Percentiles rank a stretch among this genome's conserved stretches.
phyloP scores from a whole-genome alignment of 2,113 vertebrate species.

The Fulica atra region DNA sequence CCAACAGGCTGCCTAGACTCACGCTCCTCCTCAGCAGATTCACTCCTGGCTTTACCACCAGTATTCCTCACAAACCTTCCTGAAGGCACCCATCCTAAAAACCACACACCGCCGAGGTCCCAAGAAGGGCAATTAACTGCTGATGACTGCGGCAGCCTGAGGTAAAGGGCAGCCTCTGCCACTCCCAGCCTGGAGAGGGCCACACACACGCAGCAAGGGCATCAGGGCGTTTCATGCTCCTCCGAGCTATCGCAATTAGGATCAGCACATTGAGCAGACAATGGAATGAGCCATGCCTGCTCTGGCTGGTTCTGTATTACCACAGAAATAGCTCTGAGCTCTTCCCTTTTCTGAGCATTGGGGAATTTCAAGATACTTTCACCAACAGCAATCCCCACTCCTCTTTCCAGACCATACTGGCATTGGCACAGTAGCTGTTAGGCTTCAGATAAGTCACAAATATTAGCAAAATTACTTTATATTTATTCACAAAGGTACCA shows the following conservation, averaged over 20 bases:
- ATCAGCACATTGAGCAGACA: constrained; percentile 27
- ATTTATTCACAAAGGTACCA: background rate
- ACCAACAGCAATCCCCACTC: background rate
- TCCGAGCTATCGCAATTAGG: background rate
- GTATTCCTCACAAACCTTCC: background rate
- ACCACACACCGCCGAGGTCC: background rate
- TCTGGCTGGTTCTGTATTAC: background rate
- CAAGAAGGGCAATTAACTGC: background rate
- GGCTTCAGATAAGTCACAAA: background rate
- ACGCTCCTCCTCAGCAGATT: background rate
- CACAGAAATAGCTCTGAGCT: constrained; percentile 15
- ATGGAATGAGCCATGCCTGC: constrained; percentile 3
- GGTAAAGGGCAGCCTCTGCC: background rate
- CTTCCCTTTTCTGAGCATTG: constrained; percentile 14
- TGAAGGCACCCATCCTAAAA: background rate
- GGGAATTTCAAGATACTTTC: constrained; percentile 14
- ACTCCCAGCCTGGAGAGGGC: background rate
- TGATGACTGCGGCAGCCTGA: background rate
- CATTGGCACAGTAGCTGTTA: background rate
- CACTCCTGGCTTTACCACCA: background rate
- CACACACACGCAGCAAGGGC: constrained; percentile 2
- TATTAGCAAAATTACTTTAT: background rate
- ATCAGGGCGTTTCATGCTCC: constrained; percentile 3
- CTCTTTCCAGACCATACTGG: background rate
- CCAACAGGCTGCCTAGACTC: background rate